A percentile compares a stretch with the other conserved stretches of the same genome.
Conservation (phyloP, 1,140 invertebrate species). For the Rhagoletis pomonella region DNA sequence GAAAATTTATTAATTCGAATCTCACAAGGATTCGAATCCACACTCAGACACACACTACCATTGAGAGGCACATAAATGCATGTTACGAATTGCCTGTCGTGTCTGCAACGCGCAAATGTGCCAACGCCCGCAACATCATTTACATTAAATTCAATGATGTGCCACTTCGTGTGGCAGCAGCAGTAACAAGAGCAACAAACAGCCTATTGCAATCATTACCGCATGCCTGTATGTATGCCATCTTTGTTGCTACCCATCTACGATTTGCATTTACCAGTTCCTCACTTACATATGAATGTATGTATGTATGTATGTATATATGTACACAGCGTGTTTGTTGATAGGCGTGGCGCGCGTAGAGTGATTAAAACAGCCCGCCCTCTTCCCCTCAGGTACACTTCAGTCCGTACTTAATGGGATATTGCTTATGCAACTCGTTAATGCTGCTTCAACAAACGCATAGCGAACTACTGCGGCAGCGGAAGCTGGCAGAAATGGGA, state of each 20-base stretch:
- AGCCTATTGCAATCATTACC: background rate
- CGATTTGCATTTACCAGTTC: background rate
- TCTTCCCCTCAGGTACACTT: background rate
- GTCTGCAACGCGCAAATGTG: constrained; percentile 15
- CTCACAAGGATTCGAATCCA: no score
- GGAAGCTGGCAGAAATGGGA: background rate
- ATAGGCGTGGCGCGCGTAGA: constrained; percentile 15
- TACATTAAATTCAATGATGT: constrained; percentile 47
- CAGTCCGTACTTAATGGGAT: background rate
- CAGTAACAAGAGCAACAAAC: background rate
- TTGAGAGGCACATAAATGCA: background rate
- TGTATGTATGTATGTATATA: background rate
- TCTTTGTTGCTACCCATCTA: background rate
- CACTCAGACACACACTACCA: no score
- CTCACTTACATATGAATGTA: background rate
- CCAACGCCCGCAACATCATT: constrained; percentile 41
- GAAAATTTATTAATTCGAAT: no score
- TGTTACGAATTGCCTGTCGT: background rate
- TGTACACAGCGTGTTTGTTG: background rate
- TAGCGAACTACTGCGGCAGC: background rate
- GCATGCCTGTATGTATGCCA: background rate
- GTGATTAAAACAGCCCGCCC: constrained; percentile 4
- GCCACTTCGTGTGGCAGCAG: constrained; percentile 36
- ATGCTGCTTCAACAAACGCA: no score
- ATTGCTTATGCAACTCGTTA: no score